Evolutionary conservation across 2,797 vertebrate species (phyloP).

Genomic region (Helicolenus hilgendorfi): DNA sequence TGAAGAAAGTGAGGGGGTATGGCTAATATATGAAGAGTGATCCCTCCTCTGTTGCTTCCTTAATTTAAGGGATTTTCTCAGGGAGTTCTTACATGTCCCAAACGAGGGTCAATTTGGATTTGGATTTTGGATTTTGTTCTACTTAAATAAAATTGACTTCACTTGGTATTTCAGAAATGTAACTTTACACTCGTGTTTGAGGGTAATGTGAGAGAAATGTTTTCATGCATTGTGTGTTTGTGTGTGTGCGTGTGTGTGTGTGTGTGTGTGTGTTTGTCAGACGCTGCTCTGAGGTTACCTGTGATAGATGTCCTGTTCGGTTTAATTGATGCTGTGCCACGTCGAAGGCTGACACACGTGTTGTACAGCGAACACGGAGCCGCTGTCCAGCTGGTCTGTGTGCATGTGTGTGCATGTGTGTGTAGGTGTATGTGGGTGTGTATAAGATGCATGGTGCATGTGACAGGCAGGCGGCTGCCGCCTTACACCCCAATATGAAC

Average conservation of each 20-base stretch:
- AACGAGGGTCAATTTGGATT: background rate
- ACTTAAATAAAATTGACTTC: background rate
- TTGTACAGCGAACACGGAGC: slow-evolving; percentile 38
- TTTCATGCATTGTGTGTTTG: background rate
- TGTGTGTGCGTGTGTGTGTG: background rate
- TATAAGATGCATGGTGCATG: slow-evolving; percentile 27
- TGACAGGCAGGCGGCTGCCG: slow-evolving; percentile 62
- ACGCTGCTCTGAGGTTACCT: slow-evolving; percentile 42
- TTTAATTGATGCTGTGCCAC: slow-evolving; percentile 67
- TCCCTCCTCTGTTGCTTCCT: background rate
- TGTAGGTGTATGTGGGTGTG: slow-evolving; percentile 21
- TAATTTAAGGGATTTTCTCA: background rate
- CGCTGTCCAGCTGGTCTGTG: slow-evolving; percentile 64
- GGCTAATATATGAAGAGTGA: background rate
- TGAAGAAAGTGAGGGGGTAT: background rate
- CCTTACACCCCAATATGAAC: slow-evolving; percentile 4
- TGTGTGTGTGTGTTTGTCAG: background rate
- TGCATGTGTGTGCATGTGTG: slow-evolving; percentile 10
- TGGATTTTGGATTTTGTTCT: background rate
- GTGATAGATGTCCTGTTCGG: slow-evolving; percentile 69
- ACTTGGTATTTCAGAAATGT: background rate
- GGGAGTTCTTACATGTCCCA: background rate
- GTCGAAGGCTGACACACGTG: slow-evolving; percentile 54
- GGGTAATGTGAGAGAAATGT: background rate
- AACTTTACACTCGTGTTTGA: background rate